Evolutionary conservation across 2,797 vertebrate species (phyloP).

Genomic region (Manis javanica): DNA sequence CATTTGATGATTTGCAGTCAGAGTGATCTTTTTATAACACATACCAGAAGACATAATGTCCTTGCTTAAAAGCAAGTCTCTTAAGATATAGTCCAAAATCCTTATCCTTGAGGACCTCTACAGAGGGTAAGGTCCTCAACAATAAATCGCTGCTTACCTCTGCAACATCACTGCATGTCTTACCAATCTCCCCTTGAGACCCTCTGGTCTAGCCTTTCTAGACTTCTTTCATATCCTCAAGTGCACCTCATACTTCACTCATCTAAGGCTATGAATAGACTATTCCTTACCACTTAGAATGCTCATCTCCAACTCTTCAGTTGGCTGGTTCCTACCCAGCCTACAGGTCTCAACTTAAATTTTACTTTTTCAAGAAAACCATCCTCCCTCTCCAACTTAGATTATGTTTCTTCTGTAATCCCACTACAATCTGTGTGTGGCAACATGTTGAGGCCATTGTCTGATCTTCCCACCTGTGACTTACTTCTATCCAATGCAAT

Average conservation of each 20-base stretch:
- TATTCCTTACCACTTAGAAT: not conserved
- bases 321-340: not conserved
- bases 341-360: not conserved
- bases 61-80: not conserved
- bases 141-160: not conserved
- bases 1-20: not conserved
- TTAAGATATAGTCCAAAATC: constrained; percentile 10
- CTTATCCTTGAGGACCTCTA: not conserved
- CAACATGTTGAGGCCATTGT: too few species aligned
- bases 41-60: not conserved
- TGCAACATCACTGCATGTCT: not conserved
- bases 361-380: not conserved
- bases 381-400: too few species aligned
- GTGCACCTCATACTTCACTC: not conserved
- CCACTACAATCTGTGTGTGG: too few species aligned
- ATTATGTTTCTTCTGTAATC: too few species aligned
- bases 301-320: not conserved
- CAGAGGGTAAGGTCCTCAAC: not conserved
- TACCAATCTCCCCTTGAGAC: not conserved
- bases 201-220: not conserved
- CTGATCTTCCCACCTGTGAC: too few species aligned
- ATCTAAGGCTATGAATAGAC: not conserved
- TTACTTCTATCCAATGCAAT: too few species aligned
- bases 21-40: not conserved
- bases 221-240: not conserved